phyloP scores from a whole-genome alignment of 2,113 vertebrate genomes.

The Plecotus auritus region DNA sequence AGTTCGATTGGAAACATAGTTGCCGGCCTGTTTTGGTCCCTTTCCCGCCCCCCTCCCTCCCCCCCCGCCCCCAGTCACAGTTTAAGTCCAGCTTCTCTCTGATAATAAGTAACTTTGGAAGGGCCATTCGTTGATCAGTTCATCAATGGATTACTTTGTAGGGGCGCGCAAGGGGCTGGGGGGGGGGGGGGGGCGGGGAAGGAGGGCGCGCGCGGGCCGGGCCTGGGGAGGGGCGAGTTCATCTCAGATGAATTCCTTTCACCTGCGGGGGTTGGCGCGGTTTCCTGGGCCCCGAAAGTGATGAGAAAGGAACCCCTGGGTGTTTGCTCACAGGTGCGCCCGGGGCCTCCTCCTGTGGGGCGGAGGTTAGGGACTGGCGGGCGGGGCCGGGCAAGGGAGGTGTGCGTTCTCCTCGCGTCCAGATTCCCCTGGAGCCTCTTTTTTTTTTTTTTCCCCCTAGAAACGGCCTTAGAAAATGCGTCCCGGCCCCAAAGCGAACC shows the following conservation, averaged over 20 bases:
- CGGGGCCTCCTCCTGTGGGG: background rate
- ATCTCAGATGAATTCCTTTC: background rate
- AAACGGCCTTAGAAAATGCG: too few relatives aligned
- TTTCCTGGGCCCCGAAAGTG: fast-evolving
- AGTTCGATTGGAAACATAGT: conserved; percentile 27
- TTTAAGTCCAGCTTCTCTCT: background rate
- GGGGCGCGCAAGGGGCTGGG: background rate
- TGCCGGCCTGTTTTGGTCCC: background rate
- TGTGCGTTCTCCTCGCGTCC: fast-evolving
- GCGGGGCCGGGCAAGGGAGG: background rate
- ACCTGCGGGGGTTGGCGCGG: background rate
- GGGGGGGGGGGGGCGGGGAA: too few relatives aligned
- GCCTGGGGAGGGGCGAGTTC: background rate
- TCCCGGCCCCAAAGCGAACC: too few relatives aligned
- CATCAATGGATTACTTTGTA: background rate
- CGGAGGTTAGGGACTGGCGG: background rate
- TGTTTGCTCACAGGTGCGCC: background rate
- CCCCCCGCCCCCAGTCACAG: background rate
- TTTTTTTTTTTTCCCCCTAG: too few relatives aligned
- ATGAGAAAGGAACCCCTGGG: too few relatives aligned
- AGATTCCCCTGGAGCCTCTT: background rate
- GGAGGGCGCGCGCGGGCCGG: too few relatives aligned
- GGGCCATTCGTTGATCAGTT: background rate
- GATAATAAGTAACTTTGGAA: background rate
- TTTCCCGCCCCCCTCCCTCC: too few relatives aligned